phyloP scores from a whole-genome alignment of 2,888 invertebrate species.

The Ellobium chinense region DNA sequence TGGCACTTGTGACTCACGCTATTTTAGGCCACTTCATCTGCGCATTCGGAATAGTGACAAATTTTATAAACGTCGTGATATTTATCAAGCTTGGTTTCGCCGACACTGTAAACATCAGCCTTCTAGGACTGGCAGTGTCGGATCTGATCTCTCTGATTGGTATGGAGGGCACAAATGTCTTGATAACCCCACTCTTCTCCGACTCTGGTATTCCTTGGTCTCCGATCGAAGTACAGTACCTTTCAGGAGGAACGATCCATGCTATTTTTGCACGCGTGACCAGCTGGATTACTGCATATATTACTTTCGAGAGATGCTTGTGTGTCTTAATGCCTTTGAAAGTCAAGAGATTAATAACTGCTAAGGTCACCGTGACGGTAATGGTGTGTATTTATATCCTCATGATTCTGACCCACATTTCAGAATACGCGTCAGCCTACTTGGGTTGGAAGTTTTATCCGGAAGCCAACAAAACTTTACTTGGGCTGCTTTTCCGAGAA shows the following conservation, averaged over 20 bases:
- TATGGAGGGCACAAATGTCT: neutral
- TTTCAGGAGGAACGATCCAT: neutral
- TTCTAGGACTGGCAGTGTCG: neutral
- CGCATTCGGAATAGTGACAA: too few species aligned
- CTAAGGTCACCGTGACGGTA: neutral
- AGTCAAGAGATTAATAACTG: neutral
- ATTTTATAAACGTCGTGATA: too few species aligned
- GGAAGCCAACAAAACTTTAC: neutral
- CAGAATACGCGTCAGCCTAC: neutral
- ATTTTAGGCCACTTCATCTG: too few species aligned
- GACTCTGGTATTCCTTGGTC: neutral
- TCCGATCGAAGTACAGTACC: neutral
- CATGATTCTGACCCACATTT: neutral
- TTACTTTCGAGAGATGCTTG: constrained; percentile 2
- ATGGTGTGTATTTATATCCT: neutral
- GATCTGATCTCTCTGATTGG: neutral
- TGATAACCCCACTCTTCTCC: neutral
- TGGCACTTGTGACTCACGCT: too few species aligned
- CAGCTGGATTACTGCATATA: neutral
- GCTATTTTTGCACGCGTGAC: neutral
- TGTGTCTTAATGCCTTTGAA: neutral
- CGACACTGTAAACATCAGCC: too few species aligned
- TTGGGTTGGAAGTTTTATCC: neutral
- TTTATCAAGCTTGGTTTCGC: too few species aligned
- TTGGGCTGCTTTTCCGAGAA: neutral